Evolutionary conservation across 2,113 vertebrate genomes (phyloP).

Genomic region (Podocnemis expansa): DNA sequence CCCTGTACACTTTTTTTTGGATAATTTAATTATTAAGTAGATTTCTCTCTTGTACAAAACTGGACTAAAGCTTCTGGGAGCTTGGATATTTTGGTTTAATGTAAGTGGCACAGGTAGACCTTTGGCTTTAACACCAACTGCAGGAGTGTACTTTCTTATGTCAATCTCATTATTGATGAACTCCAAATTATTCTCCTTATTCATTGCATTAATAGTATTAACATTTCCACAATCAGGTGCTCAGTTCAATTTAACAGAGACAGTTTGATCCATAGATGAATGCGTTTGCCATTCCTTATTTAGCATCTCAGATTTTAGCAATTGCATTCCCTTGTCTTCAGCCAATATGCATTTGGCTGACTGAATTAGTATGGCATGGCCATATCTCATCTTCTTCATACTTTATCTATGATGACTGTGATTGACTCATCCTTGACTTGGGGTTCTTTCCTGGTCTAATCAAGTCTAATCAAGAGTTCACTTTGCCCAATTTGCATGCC

Average conservation of each 20-base stretch:
- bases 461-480: constrained; percentile 24
- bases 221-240: not conserved
- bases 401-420: constrained; percentile 18
- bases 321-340: constrained; percentile 35
- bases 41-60: not conserved
- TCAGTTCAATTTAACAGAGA: constrained; percentile 14
- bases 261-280: not conserved
- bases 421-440: constrained; percentile 33
- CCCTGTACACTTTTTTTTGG: not conserved
- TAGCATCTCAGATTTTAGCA: constrained; percentile 41
- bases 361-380: not conserved
- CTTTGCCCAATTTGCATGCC: constrained; percentile 8
- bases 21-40: not conserved
- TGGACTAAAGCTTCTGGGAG: not conserved
- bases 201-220: constrained; percentile 30
- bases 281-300: constrained; percentile 25
- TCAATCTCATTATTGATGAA: not conserved
- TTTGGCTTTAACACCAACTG: not conserved
- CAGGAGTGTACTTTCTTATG: not conserved
- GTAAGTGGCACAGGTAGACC: not conserved
- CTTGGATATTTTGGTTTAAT: not conserved
- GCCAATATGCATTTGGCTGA: constrained; percentile 50
- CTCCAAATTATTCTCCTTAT: not conserved
- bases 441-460: constrained; percentile 6
- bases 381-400: not conserved